Base-by-base conservation (phyloP, 1,140 invertebrate species). In the Adelges cooleyi region DNA sequence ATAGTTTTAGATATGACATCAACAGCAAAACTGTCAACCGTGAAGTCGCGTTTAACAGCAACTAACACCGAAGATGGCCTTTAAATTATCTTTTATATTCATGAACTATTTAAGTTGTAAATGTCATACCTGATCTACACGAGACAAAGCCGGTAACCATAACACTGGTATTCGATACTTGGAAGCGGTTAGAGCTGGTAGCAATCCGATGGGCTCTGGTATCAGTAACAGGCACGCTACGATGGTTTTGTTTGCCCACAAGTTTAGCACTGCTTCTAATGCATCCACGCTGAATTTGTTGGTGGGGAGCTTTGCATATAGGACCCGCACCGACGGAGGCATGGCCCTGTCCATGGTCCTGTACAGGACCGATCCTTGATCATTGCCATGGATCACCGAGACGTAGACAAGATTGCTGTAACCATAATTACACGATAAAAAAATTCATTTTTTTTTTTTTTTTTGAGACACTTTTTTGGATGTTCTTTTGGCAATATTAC, bases 221-320 rank as follows among this genome's bases (percentile, higher is more conserved):
- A 62, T 62, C 0, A 62, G 25, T 0, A 62, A 25, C 5, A 62
- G 56, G 22, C 56, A 62, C 9, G 56, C 56, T 3, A 62, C 40
- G 17, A 62, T 62, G 8, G 56, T 62, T 42, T 62, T 62, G 56
- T 62, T 62, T 13, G 56, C 40, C 56, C 56, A 62, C 5, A 62
- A 3, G 2, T 62, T 25, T 13, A 62, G 40, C 25, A 62, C 56
- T 2, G 56, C 56, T 33, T 62, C 56, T 17, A 62, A 18, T 1
- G 56, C 56, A 2, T 25, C 56, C 27, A 46, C 20, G 25, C 56
- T 62, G 56, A 62, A 62, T 25, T 13, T n/a, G 27, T 62, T 62
- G 11, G 56, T 42, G 0, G 56, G 56, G 5, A 62, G 10, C 17
- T 62, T 42, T 6, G 56, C 56, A 42, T 62, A 62, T 1, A 62